A percentile compares a stretch with the other conserved stretches of the same genome.
Conservation (phyloP, 2,113 vertebrate species). For the Chiloscyllium plagiosum region DNA sequence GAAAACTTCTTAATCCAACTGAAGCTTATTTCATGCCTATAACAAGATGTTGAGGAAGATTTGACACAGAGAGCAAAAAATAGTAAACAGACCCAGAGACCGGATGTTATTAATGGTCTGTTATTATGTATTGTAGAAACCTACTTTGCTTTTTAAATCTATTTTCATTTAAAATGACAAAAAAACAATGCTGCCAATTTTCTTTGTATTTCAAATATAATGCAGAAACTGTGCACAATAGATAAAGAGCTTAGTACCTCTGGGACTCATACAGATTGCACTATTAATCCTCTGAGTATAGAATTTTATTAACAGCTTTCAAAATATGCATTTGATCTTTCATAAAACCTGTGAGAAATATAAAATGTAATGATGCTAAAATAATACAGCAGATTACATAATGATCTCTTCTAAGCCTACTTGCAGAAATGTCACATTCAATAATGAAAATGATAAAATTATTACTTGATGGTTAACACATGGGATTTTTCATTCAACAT, state of each 20-base stretch:
- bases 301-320: slow-evolving; percentile 34
- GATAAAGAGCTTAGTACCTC: slow-evolving; percentile 4
- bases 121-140: neutral
- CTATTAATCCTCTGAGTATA: slow-evolving; percentile 33
- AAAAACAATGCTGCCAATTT: slow-evolving; percentile 29
- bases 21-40: slow-evolving; percentile 53
- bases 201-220: slow-evolving; percentile 27
- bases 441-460: slow-evolving; percentile 32
- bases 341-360: slow-evolving; percentile 30
- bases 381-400: slow-evolving; percentile 28
- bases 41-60: slow-evolving; percentile 47
- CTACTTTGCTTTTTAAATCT: slow-evolving; percentile 11
- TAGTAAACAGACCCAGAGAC: slow-evolving; percentile 23
- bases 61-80: slow-evolving; percentile 40
- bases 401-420: slow-evolving; percentile 24
- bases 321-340: slow-evolving; percentile 36
- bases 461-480: slow-evolving; percentile 30
- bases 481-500: slow-evolving; percentile 33
- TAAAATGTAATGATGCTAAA: slow-evolving; percentile 32
- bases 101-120: neutral
- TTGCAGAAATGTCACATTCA: slow-evolving; percentile 29
- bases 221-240: slow-evolving; percentile 26
- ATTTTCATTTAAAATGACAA: neutral
- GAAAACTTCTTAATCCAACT: slow-evolving; percentile 62
- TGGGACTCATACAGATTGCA: neutral